Evolutionary conservation across 2,888 invertebrate species (phyloP), one percentile per base, ranked within the genome.

Genomic region (Spisula solida): DNA sequence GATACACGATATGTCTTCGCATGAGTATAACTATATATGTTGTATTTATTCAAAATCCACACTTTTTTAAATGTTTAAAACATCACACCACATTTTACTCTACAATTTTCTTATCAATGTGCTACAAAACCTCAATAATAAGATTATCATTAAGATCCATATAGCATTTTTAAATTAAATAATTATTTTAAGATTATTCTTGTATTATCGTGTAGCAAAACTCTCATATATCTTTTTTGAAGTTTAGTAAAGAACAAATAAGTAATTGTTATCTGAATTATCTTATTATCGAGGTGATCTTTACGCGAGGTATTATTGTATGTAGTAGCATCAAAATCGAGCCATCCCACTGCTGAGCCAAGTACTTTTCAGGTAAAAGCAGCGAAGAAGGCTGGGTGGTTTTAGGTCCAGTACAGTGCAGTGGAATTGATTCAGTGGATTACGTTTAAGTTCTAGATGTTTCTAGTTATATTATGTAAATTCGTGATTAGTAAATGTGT

Each of bases 331-430:
- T 51, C 51, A 18, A 78, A 20, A 25, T 34, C 20, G 20, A 31
- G 47, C 12, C 70, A 18, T n/a, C n/a, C 18, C 25, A 41, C 83
- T 84, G 51, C 75, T 41, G 47, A 18, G 51, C 14, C 2, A 78
- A 41, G 78, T 41, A 79, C 55, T 85, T 85, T 85, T 85, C 85
- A 85, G 85, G 85, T 79, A 55, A n/a, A 60, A 25, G 16, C 16
- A 1, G 14, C 8, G 81, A 75, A 41, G 56, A 82, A 78, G 86
- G 86, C 51, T 78, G 41, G 70, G 34, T 86, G 25, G 70, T 75
- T 55, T 70, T 90, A 20, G 90, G 90, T 81, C 90, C 90, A 16
- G 81, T 90, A 55, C 79, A 66, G 51, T 90, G 90, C 83, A 78
- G 47, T 34, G 81, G 83, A 18, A 18, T 75, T 14, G 75, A 25